phyloP scores from a whole-genome alignment of 2,797 vertebrate genomes.

The Xiphophorus birchmanni region DNA sequence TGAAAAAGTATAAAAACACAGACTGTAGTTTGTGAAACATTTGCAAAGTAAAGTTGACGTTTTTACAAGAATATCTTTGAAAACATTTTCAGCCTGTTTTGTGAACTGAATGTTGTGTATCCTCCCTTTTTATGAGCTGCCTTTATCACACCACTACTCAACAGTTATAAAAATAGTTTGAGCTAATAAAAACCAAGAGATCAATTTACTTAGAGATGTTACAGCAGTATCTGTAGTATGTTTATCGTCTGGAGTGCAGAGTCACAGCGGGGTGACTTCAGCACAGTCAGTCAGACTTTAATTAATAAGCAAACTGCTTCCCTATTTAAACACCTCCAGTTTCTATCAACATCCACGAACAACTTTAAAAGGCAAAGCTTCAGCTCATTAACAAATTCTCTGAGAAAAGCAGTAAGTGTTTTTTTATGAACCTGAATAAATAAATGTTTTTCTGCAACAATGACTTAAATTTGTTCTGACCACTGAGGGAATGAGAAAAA shows the following conservation, averaged over 20 bases:
- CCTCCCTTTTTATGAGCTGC: not conserved
- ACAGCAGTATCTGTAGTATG: slow-evolving; percentile 15
- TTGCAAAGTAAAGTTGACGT: not conserved
- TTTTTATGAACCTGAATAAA: not conserved
- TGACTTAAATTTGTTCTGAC: not conserved
- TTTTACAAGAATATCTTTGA: not conserved
- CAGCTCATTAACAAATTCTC: not conserved
- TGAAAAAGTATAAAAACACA: too few species aligned
- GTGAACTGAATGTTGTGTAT: not conserved
- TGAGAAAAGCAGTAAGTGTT: not conserved
- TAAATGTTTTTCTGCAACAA: not conserved
- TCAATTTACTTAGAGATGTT: not conserved
- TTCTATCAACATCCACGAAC: not conserved
- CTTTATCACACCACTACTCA: not conserved
- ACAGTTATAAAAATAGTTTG: slow-evolving; percentile 2
- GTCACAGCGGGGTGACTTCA: slow-evolving; percentile 3
- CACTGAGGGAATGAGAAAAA: not conserved
- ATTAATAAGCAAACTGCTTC: slow-evolving; percentile 56
- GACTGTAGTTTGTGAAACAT: too few species aligned
- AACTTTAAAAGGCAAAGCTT: not conserved
- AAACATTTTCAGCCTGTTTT: not conserved
- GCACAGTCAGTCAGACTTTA: slow-evolving; percentile 33
- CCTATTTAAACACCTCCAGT: slow-evolving; percentile 1
- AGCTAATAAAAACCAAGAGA: slow-evolving; percentile 2
- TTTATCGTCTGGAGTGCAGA: slow-evolving; percentile 49